These are phyloP conservation scores for Notolabrus celidotus DNA, from an alignment of 2,797 vertebrate genomes.

Conservation along the genomic window DNA sequence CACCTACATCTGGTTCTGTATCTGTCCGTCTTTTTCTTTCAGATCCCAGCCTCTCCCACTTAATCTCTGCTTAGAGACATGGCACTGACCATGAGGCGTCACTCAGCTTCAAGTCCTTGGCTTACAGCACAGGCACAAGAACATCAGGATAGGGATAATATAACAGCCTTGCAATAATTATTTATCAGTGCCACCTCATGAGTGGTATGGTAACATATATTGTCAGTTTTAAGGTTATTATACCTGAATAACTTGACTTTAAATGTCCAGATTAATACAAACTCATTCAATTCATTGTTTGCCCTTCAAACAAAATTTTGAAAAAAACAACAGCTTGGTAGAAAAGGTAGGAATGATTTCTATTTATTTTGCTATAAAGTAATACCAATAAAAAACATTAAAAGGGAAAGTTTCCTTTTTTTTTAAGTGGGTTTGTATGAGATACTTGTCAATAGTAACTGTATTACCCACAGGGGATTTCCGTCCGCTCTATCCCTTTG, in stretches of 20 bases:
- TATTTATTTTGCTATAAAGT: too few species aligned
- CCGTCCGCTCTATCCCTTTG: too few species aligned
- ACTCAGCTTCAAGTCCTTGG: slow-evolving; percentile 21
- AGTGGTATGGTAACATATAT: background rate
- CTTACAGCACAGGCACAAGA: background rate
- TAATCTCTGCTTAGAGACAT: slow-evolving; percentile 21
- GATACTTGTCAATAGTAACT: too few species aligned
- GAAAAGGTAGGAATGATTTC: background rate
- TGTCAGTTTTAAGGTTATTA: background rate
- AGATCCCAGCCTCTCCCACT: background rate
- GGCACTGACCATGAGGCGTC: slow-evolving; percentile 26
- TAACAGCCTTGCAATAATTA: background rate
- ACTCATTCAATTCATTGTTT: background rate
- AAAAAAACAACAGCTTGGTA: background rate
- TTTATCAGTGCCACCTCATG: slow-evolving; percentile 1
- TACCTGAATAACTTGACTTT: background rate
- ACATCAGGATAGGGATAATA: slow-evolving; percentile 8
- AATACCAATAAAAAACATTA: too few species aligned
- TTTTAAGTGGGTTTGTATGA: too few species aligned
- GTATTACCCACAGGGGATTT: too few species aligned
- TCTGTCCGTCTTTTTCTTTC: slow-evolving; percentile 10
- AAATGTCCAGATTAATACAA: slow-evolving; percentile 4
- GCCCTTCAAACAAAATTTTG: too few species aligned
- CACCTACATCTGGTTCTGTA: slow-evolving; percentile 10
- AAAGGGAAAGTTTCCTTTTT: too few species aligned